Base-by-base conservation (phyloP, 2,888 invertebrate species). In the Andrena fulva region DNA sequence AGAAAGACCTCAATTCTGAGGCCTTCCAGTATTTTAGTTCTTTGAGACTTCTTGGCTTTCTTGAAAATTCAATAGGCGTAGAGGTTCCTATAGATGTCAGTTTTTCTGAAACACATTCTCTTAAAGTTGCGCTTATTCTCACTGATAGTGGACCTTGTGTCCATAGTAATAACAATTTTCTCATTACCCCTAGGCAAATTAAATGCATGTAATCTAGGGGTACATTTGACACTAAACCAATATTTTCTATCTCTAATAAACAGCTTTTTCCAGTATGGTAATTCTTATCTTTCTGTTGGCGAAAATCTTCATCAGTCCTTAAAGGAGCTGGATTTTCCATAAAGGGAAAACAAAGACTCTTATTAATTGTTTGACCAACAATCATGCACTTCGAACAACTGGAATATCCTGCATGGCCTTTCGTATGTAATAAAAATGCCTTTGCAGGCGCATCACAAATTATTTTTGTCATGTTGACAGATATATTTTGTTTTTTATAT, bases 151-250 rank as follows among this genome's bases (percentile, higher is more conserved):
- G 74, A 16, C 90, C 91, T 60, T 82, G 82, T 27, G 86, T 84
- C 89, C 90, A 90, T 24, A 89, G 66, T n/a, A 77, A 60, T 0
- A 92, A 59, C 4, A 92, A 69, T 62, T 91, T 89, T 64, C 85
- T 87, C 66, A 90, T 85, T 10, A 91, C 89, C 10, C 91, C 91
- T 33, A 92, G 78, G 59, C 89, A 91, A 10, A 90, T 80, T 16
- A 91, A 71, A 68, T 93, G 93, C 92, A 92, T 88, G 59, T 85
- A 88, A 59, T 88, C 85, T 16, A 80, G 42, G 2, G 79, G 70
- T 31, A 86, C 73, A 89, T 74, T 89, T 35, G 68, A 89, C 20
- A 92, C 89, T 24, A 89, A 50, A 6, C 90, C 90, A 73, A 93
- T 84, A 71, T 87, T 70, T 10, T 82, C 76, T 27, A 59, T 16